A percentile compares a stretch with the other conserved stretches of the same genome.
Evolutionary conservation across 2,888 invertebrate species (phyloP).

Genomic region (Erebia palarica): DNA sequence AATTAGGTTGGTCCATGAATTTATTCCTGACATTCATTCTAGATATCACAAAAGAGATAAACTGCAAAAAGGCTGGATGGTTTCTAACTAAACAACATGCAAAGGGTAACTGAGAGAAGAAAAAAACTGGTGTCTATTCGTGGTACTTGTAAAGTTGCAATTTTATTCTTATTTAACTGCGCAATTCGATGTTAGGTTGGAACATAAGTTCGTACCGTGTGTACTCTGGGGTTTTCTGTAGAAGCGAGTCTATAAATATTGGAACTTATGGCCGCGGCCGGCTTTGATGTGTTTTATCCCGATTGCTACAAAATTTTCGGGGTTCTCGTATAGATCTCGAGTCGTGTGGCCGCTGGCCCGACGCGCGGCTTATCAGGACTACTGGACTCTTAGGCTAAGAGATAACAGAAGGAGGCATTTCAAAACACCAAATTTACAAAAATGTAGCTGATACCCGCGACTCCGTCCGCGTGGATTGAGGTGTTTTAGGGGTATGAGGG

Average conservation of each 20-base stretch:
- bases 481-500: too few relatives aligned
- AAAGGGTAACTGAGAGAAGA: too few relatives aligned
- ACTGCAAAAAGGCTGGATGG: too few relatives aligned
- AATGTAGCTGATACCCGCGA: too few relatives aligned
- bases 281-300: conserved; percentile 68
- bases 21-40: too few relatives aligned
- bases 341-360: conserved; percentile 16
- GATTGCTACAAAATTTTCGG: conserved; percentile 56
- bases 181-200: background rate
- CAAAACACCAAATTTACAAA: background rate
- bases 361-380: conserved; percentile 9
- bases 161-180: background rate
- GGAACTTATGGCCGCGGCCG: conserved; percentile 73
- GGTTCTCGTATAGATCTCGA: conserved; percentile 32
- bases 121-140: too few relatives aligned
- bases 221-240: conserved; percentile 59
- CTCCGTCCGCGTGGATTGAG: too few relatives aligned
- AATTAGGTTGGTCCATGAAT: too few relatives aligned
- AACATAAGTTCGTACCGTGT: background rate
- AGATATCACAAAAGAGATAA: too few relatives aligned
- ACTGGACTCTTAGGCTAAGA: background rate
- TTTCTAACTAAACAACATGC: too few relatives aligned
- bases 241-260: conserved; percentile 71
- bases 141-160: too few relatives aligned
- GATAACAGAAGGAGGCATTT: background rate